Base-by-base conservation (phyloP, 2,888 invertebrate species). In the Cryptocephalus primarius region DNA sequence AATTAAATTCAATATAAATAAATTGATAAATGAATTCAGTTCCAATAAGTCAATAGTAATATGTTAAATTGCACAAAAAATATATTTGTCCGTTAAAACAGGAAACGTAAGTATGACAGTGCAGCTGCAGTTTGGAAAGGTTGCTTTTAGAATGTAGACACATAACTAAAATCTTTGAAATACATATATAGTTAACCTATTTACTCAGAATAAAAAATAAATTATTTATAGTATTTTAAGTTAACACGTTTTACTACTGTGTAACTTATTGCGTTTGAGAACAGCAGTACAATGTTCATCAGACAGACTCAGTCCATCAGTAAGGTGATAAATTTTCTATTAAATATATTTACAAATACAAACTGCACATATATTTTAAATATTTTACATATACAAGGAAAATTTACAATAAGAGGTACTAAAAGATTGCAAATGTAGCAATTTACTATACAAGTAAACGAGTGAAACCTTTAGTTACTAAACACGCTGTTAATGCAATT, bases 381-480 rank as follows among this genome's bases (percentile, higher is more conserved):
- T 61, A 63, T 61, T 58, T 64, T 64, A 64, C 65, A 66, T 61
- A 64, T 59, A 66, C 61, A 60, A 63, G 60, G 61, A 60, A 60
- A 65, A 65, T 65, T 64, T 66, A 66, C 64, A 66, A 57, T 60
- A 54, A 64, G 61, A 67, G 62, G 63, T 66, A 65, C 64, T 67
- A 63, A 65, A 64, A 66, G 62, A 66, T 66, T 66, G 66, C 66
- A 67, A 65, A 65, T 60, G 65, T 62, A 66, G 65, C 62, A 64
- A 63, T 62, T 45, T 33, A 60, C 60, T 61, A 61, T 65, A 65
- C 64, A 62, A 60, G 54, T 58, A 59, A 54, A 56, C 47, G 41
- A 52, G 36, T 36, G 36, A 36, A 36, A 36, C n/a, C 6, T 36
- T 36, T 12, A 36, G 32, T 49, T 42, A 42, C 31, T 11, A 14